These are phyloP conservation scores for Sebastes alutus DNA, from an alignment of 2,797 vertebrate genomes.

Conservation along the genomic window DNA sequence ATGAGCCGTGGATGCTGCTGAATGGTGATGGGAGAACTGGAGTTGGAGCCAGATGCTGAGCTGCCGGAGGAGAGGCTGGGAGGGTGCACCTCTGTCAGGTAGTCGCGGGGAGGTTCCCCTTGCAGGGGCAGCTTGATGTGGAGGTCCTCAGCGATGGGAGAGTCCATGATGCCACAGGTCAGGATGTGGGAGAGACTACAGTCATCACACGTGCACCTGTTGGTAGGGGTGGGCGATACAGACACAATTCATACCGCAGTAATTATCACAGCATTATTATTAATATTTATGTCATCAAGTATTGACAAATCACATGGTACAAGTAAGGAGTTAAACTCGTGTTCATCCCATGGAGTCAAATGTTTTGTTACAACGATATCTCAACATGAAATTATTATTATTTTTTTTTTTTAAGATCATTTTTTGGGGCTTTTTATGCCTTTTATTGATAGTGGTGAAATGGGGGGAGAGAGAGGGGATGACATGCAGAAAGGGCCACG, in stretches of 20 bases:
- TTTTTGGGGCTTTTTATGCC: no score
- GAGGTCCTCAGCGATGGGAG: constrained; percentile 92
- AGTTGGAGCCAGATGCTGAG: constrained; percentile 93
- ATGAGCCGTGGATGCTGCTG: constrained; percentile 92
- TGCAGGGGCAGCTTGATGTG: constrained; percentile 92
- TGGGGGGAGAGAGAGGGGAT: no score
- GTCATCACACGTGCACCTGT: constrained; percentile 97
- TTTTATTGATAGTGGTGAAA: no score
- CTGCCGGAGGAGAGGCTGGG: constrained; percentile 95
- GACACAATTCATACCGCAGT: not conserved
- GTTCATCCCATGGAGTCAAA: not conserved
- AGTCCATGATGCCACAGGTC: constrained; percentile 97
- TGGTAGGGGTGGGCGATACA: not conserved
- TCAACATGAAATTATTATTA: not conserved
- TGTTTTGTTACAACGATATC: not conserved
- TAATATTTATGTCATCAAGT: not conserved
- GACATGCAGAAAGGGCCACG: no score
- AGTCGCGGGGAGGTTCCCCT: constrained; percentile 88
- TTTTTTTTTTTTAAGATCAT: no score
- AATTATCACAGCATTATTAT: not conserved
- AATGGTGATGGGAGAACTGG: constrained; percentile 93
- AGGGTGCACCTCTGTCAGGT: constrained; percentile 90
- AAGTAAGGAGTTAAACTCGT: not conserved
- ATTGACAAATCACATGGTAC: not conserved
- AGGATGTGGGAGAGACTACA: constrained; percentile 99